These are phyloP conservation scores for Ciconia nigra DNA, from an alignment of 2,797 vertebrate genomes.

Conservation along the genomic window DNA sequence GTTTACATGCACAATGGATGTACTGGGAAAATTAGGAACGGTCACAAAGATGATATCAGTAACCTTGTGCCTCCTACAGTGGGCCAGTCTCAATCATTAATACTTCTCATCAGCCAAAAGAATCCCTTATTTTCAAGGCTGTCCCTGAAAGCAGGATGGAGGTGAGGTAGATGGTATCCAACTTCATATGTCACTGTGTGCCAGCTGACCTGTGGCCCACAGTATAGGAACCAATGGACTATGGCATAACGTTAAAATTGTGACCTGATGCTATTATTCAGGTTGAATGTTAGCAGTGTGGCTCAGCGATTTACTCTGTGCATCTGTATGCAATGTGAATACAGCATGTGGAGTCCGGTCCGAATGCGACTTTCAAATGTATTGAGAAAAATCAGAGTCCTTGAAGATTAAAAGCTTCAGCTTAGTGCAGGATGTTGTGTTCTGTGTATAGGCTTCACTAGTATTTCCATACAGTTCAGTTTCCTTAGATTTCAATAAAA, in stretches of 20 bases:
- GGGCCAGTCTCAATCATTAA: neutral
- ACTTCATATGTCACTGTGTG: neutral
- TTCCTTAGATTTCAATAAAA: neutral
- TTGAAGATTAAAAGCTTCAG: neutral
- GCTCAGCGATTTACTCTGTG: neutral
- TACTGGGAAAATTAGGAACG: neutral
- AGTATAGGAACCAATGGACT: neutral
- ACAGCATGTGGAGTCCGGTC: neutral
- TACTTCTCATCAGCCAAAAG: neutral
- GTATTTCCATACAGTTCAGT: neutral
- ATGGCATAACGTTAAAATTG: neutral
- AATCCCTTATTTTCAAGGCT: neutral
- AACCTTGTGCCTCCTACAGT: neutral
- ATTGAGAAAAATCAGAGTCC: neutral
- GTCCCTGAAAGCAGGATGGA: neutral
- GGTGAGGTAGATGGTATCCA: neutral
- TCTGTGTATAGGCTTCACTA: neutral
- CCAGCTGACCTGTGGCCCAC: neutral
- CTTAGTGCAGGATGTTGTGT: neutral
- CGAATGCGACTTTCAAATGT: fast-evolving
- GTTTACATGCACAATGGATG: neutral
- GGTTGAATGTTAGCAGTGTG: neutral
- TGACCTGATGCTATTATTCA: neutral
- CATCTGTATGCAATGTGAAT: fast-evolving
- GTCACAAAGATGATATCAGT: neutral